Percentiles rank a stretch among this genome's conserved stretches.
Evolutionary conservation across 2,113 vertebrate genomes (phyloP).

Genomic region (Chaetura pelagica): DNA sequence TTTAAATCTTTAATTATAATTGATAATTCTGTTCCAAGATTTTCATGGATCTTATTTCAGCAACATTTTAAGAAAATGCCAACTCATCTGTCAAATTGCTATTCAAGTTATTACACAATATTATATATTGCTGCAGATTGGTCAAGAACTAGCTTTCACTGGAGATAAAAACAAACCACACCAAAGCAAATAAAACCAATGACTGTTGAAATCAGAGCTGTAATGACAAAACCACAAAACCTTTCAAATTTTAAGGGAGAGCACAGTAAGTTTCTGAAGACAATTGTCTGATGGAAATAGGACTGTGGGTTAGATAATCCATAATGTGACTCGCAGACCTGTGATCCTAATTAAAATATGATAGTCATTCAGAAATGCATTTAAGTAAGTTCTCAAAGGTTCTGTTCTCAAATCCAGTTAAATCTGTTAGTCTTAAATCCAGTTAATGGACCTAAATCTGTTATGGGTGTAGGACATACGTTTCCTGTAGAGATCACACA

Average conservation of each 20-base stretch:
- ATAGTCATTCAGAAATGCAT: background rate
- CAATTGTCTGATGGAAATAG: background rate
- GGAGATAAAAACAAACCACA: background rate
- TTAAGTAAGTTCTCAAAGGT: background rate
- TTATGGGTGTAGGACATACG: background rate
- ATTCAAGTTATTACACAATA: background rate
- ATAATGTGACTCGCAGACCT: background rate
- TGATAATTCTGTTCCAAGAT: background rate
- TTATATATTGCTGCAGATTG: background rate
- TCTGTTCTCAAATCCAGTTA: background rate
- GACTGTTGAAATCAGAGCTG: background rate
- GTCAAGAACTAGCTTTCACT: background rate
- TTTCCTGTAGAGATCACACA: background rate
- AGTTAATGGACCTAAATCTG: background rate
- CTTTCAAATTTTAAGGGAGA: background rate
- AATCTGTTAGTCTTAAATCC: no score
- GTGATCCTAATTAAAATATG: background rate
- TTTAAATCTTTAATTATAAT: background rate
- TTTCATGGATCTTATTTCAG: background rate
- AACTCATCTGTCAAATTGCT: background rate
- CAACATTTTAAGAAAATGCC: background rate
- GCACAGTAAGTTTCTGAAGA: background rate
- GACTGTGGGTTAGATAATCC: background rate
- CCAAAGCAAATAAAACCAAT: background rate
- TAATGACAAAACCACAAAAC: background rate